A percentile compares a stretch with the other conserved stretches of the same genome.
Evolutionary conservation across 2,113 vertebrate species (phyloP).

Genomic region (Rhinolophus ferrumequinum): DNA sequence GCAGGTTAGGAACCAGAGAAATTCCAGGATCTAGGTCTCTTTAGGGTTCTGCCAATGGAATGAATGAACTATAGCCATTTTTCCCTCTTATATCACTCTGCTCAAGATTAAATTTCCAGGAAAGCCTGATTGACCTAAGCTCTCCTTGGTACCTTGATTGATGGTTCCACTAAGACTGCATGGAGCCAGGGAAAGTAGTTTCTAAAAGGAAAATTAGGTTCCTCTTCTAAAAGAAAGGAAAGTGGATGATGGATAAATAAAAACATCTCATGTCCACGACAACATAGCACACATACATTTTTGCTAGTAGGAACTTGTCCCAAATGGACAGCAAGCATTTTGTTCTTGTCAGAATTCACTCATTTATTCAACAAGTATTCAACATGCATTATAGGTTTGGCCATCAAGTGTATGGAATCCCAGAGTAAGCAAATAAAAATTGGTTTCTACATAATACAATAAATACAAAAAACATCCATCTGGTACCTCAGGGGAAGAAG

Average conservation of each 20-base stretch:
- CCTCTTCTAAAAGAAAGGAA: neutral
- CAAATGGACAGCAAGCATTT: neutral
- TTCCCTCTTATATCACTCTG: no score
- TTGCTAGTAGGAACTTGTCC: neutral
- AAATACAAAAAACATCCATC: neutral
- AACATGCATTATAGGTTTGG: neutral
- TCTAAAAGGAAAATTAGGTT: neutral
- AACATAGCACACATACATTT: neutral
- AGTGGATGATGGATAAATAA: neutral
- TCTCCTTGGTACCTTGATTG: neutral
- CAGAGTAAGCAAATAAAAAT: neutral
- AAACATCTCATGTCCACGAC: neutral
- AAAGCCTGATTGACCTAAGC: neutral
- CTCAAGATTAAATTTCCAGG: neutral
- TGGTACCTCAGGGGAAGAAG: neutral
- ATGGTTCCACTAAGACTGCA: neutral
- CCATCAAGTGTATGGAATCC: neutral
- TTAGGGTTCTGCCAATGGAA: no score
- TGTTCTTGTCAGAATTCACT: neutral
- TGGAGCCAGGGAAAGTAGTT: neutral
- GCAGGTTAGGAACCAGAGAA: no score
- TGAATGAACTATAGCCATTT: no score
- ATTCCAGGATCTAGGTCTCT: no score
- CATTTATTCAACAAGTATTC: neutral
- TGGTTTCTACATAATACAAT: neutral